These are phyloP conservation scores for Gnathonemus longibarbis DNA, from an alignment of 2,113 vertebrate genomes.

Conservation along the genomic window DNA sequence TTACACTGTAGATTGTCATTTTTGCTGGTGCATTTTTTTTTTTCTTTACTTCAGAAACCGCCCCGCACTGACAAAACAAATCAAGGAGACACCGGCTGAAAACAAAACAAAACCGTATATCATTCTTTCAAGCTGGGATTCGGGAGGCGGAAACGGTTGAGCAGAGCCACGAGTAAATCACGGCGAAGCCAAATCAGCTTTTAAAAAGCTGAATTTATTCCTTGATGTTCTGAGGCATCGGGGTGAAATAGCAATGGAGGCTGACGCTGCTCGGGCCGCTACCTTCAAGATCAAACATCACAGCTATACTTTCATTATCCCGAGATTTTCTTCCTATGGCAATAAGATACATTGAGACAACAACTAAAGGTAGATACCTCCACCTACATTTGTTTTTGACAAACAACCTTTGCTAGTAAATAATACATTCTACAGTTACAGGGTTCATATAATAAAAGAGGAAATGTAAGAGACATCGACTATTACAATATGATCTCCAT, in stretches of 20 bases:
- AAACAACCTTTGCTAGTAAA: background rate
- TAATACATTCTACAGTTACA: background rate
- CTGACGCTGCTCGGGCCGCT: background rate
- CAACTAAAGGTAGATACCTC: background rate
- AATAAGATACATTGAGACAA: background rate
- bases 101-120: constrained; percentile 8
- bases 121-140: constrained; percentile 2
- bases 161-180: background rate
- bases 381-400: background rate
- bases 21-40: background rate
- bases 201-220: constrained; percentile 4
- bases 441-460: background rate
- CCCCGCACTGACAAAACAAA: constrained; percentile 8
- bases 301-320: background rate
- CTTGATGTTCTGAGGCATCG: background rate
- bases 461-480: background rate
- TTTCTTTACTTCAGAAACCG: background rate
- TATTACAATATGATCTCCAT: background rate
- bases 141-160: background rate
- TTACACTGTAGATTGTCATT: background rate
- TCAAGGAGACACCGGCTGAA: background rate
- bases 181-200: background rate
- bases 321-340: constrained; percentile 1
- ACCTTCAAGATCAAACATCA: background rate
- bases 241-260: background rate